These are phyloP conservation scores for Rhinophrynus dorsalis DNA, from an alignment of 2,797 vertebrate species.

Conservation along the genomic window DNA sequence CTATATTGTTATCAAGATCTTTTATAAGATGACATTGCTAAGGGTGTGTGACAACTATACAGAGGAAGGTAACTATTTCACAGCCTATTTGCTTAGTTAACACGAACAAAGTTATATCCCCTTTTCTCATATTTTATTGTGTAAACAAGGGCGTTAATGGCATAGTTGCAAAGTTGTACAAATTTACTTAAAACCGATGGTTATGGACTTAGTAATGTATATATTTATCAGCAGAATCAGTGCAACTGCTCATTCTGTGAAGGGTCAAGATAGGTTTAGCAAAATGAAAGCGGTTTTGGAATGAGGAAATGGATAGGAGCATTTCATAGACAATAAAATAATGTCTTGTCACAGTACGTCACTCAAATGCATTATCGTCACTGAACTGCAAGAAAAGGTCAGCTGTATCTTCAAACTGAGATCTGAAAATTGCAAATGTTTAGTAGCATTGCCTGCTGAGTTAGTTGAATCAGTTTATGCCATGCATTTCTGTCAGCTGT, in stretches of 20 bases:
- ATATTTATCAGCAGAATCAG: not conserved
- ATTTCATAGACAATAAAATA: not conserved
- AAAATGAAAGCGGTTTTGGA: not conserved
- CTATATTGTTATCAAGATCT: not conserved
- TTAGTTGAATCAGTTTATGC: not conserved
- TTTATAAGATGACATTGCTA: not conserved
- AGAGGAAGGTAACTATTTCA: conserved; percentile 4
- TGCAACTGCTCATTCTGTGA: not conserved
- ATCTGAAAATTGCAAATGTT: conserved; percentile 7
- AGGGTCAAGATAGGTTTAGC: not conserved
- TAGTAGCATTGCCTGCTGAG: conserved; percentile 4
- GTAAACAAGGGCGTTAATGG: conserved; percentile 7
- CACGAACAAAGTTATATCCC: conserved; percentile 7
- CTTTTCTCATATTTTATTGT: conserved; percentile 21
- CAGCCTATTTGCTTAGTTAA: conserved; percentile 1
- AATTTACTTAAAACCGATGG: conserved; percentile 1
- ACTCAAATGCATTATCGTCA: not conserved
- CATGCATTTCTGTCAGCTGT: not conserved
- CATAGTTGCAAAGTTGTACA: not conserved
- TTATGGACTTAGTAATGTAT: not conserved
- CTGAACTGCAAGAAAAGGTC: not conserved
- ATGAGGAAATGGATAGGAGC: not conserved
- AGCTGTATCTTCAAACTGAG: conserved; percentile 5
- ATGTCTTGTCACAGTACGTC: not conserved
- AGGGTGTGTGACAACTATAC: not conserved